Percentiles rank a stretch among this genome's conserved stretches.
Conservation (phyloP, 2,113 vertebrate species). For the Agapornis roseicollis region DNA sequence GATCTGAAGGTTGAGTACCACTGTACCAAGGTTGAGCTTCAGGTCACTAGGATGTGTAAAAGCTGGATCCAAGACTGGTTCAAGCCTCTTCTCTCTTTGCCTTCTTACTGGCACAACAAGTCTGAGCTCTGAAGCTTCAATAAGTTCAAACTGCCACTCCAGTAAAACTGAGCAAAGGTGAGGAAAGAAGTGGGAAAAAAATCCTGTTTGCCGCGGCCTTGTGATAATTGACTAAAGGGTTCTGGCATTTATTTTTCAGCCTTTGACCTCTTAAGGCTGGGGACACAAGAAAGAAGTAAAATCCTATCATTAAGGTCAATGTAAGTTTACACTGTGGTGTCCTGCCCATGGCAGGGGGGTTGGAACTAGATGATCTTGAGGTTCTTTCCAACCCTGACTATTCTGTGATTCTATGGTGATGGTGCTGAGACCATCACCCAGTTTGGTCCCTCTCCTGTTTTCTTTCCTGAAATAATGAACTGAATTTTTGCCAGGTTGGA, state of each 20-base stretch:
- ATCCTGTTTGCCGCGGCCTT: neutral
- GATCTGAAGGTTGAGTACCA: neutral
- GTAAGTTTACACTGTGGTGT: neutral
- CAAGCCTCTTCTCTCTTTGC: neutral
- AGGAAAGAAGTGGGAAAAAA: neutral
- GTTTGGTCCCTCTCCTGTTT: neutral
- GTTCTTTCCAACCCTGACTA: neutral
- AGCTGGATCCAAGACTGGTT: neutral
- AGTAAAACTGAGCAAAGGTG: neutral
- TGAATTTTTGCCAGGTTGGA: neutral
- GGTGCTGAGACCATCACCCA: accelerated
- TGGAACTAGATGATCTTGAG: neutral
- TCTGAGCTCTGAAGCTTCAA: neutral
- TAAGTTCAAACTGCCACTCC: neutral
- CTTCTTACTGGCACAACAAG: neutral
- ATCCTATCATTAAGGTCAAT: neutral
- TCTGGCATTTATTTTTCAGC: neutral
- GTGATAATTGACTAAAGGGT: neutral
- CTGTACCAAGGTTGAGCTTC: neutral
- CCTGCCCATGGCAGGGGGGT: neutral
- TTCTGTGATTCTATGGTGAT: neutral
- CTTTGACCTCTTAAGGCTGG: neutral
- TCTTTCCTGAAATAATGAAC: neutral
- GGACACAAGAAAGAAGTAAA: neutral
- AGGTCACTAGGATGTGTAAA: neutral